Base-by-base conservation (phyloP, 1,140 invertebrate genomes). In the Archegozetes longisetosus region DNA sequence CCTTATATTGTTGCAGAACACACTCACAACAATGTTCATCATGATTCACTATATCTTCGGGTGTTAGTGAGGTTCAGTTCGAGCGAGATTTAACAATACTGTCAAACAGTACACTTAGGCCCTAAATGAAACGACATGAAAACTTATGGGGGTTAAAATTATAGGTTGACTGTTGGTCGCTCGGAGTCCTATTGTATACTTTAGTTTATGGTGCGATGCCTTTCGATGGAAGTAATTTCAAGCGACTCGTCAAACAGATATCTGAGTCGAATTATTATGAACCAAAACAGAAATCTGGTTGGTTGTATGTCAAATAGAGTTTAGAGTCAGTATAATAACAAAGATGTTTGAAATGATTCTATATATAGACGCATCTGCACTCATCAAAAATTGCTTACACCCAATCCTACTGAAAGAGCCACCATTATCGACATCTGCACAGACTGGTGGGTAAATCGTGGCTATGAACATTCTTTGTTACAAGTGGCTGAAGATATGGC, bases 121-220 rank as follows among this genome's bases (percentile, higher is more conserved):
- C 6, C 17, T 40, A 40, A 40, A 9, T 40, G 6, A 17, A 40
- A 40, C 17, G 17, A 40, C 17, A 40, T 6, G 17, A 9, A 40
- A 40, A 40, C 17, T 9, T 56, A 48, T 23, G 3, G 62, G 17
- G 6, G 17, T 9, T 9, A 9, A 17, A 40, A 9, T 40, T 6
- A 9, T 17, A 40, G 64, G 77, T 80, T 51, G 79, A 80, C 66
- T 93, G 86, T 71, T 98, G 94, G 95, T 96, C 91, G 22, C 74
- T 99, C 53, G 95, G 95, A 57, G 95, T 99, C 46, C 77, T 98
- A 22, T 75, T 99, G 0, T 98, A 98, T 69, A 98, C 95, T 26
- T 76, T 99, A 68, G 93, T 98, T 51, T 98, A 98, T 73, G 94
- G 95, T 67, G 90, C 93, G 64, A 98, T 99, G 95, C 95, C 95